A percentile compares a stretch with the other conserved stretches of the same genome.
These are phyloP conservation scores for Gisinianus flammeolus DNA, from an alignment of 2,888 invertebrate genomes.

Conservation along the genomic window DNA sequence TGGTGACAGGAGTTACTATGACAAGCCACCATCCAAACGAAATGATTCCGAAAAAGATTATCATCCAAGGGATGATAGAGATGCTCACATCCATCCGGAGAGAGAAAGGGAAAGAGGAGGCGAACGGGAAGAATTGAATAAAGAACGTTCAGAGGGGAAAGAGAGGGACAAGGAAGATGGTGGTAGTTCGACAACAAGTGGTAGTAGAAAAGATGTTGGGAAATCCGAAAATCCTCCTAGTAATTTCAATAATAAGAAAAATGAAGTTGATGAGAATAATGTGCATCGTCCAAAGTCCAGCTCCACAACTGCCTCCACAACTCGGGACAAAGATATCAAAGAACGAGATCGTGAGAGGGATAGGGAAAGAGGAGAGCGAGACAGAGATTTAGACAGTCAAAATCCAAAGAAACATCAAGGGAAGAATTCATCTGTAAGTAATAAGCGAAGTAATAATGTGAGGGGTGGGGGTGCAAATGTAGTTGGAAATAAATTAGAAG, in stretches of 20 bases:
- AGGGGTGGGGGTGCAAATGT: constrained; percentile 60
- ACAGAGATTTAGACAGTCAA: background rate
- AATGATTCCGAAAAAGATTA: constrained; percentile 37
- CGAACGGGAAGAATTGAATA: background rate
- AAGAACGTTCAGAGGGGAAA: background rate
- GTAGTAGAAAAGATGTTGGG: background rate
- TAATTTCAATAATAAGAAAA: background rate
- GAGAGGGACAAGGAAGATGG: background rate
- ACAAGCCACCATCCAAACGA: constrained; percentile 21
- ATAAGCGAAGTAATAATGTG: constrained; percentile 42
- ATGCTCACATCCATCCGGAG: background rate
- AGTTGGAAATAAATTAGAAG: constrained; percentile 72
- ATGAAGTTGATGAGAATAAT: constrained; percentile 1
- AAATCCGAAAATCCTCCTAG: background rate
- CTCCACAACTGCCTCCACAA: background rate
- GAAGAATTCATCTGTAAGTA: constrained; percentile 6
- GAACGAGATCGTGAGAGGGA: too few species aligned
- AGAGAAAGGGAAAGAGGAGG: constrained; percentile 6
- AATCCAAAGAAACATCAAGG: constrained; percentile 21
- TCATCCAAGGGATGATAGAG: constrained; percentile 21
- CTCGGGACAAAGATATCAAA: too few species aligned
- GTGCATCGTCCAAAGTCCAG: background rate
- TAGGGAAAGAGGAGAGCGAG: constrained; percentile 16
- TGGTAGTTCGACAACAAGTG: constrained; percentile 17
- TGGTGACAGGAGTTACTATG: constrained; percentile 17